Base-by-base conservation (phyloP, 2,113 vertebrate species). In the Pteruthius melanotis region DNA sequence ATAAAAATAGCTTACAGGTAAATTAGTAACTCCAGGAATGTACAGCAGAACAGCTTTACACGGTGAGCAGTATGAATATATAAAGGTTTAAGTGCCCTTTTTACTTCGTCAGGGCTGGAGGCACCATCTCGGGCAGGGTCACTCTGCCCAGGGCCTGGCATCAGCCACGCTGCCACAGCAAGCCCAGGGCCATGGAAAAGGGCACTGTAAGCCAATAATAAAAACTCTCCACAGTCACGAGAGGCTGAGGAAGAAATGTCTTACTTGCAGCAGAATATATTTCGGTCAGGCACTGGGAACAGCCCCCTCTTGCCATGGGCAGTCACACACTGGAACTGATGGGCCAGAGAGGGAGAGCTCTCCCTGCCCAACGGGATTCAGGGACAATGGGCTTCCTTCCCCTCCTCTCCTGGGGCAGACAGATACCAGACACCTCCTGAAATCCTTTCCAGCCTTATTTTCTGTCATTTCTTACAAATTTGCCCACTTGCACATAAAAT, bases 1-100 rank as follows among this genome's bases (percentile, higher is more conserved):
- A 82, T 92, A 85, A 96, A 95, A 97, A 83, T 76, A 90, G 53
- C 81, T 83, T 15, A 27, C 75, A 85, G 87, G 92, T 96, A 93
- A 95, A 95, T 95, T 27, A 95, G 75, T 79, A 93, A 91, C 94
- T 89, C 66, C 74, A 93, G 75, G 71, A 93, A 69, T 13, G 66
- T 13, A 60, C 13, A 69, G 87, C 69, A 85, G 66, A 87, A 27
- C 45, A 65, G 53, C 31, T 56, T 33, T 15, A 5, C 65, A 17
- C 1, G 42, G 39, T 0, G 0, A 89, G 17, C 21, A 52, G 22
- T 0, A 45, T 2, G 42, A 82, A 80, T 11, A n/a, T 15, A 8
- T 5, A 8, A 50, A 76, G 50, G 42, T n/a, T n/a, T 69, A 54
- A 23, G 8, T 77, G 60, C 57, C 31, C 23, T 83, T 80, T 83